Evolutionary conservation across 2,113 vertebrate species (phyloP).

Genomic region (Pseudopipra pipra): DNA sequence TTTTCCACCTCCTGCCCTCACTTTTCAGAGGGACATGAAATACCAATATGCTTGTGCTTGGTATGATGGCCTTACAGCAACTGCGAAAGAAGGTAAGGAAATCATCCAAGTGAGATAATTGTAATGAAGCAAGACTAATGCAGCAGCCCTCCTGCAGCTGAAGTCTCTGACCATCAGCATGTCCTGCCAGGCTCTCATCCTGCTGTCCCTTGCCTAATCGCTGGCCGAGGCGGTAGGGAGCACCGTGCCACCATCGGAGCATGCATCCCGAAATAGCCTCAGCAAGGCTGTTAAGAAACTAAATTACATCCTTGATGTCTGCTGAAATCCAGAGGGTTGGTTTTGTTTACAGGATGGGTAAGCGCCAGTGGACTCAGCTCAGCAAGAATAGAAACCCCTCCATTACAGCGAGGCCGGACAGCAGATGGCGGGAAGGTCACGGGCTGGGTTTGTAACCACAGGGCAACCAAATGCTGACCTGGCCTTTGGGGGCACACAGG

Average conservation of each 20-base stretch:
- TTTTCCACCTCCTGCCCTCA: rapidly evolving
- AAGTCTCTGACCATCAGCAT: not conserved
- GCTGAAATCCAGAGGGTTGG: slow-evolving; percentile 66
- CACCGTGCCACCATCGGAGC: not conserved
- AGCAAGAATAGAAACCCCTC: slow-evolving; percentile 73
- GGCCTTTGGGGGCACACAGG: not conserved
- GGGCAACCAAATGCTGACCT: not conserved
- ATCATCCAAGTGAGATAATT: rapidly evolving
- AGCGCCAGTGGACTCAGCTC: slow-evolving; percentile 61
- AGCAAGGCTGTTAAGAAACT: slow-evolving; percentile 69
- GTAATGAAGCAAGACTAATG: not conserved
- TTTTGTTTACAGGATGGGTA: slow-evolving; percentile 72
- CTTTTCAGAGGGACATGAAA: not conserved
- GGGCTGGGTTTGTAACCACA: not conserved
- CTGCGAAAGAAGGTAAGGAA: not conserved
- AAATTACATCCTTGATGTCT: slow-evolving; percentile 75
- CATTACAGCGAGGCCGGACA: slow-evolving; percentile 56
- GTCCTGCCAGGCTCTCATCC: not conserved
- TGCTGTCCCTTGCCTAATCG: rapidly evolving
- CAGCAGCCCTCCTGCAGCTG: not conserved
- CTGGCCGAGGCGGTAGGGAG: not conserved
- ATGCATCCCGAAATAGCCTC: slow-evolving; percentile 18
- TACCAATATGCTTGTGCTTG: not conserved
- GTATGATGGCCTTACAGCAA: not conserved
- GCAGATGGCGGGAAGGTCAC: slow-evolving; percentile 58